Conservation (phyloP, 2,113 vertebrate genomes). For the Corvus moneduloides region DNA sequence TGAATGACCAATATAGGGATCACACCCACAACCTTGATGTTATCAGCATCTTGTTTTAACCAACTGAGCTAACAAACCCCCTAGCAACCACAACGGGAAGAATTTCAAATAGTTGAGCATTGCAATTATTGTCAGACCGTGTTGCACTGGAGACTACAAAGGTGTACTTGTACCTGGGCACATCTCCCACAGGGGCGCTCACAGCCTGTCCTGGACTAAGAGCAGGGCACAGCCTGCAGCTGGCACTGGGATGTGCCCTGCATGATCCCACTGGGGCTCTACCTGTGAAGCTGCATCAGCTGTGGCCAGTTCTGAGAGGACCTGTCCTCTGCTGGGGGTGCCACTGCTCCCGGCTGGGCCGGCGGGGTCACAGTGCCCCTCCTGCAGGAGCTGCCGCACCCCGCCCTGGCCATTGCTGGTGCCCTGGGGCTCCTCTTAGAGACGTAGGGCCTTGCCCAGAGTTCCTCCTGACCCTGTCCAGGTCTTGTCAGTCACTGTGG, state of each 20-base stretch:
- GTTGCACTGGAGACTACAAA: neutral
- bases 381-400: neutral
- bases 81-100: neutral
- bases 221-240: neutral
- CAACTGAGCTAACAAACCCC: neutral
- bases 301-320: neutral
- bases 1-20: no score
- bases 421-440: neutral
- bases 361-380: rapidly evolving
- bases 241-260: neutral
- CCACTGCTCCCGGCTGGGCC: rapidly evolving
- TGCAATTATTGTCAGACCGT: neutral
- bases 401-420: rapidly evolving
- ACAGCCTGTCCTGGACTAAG: rapidly evolving
- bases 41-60: neutral
- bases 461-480: neutral
- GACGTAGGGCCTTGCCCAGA: no score
- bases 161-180: neutral
- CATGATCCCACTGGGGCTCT: neutral
- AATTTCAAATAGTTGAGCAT: neutral
- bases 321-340: neutral
- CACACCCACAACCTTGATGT: neutral
- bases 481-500: neutral
- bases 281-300: rapidly evolving
- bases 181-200: neutral